A percentile compares a stretch with the other conserved stretches of the same genome.
Conservation (phyloP, 2,888 invertebrate genomes). For the Nemoura dubitans region DNA sequence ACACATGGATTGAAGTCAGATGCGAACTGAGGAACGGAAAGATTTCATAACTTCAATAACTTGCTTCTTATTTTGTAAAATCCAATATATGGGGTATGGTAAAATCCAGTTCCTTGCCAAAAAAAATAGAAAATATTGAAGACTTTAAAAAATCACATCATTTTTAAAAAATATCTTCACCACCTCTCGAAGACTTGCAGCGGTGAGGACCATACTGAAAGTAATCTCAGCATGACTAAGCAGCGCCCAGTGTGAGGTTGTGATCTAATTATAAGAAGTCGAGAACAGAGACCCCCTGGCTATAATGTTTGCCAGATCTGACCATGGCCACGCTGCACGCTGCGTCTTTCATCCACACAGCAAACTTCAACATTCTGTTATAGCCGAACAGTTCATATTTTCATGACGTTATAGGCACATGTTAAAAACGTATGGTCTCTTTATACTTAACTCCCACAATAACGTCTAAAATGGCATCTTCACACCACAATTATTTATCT, state of each 20-base stretch:
- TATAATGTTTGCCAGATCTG: slow-evolving; percentile 12
- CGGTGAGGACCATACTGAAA: not conserved
- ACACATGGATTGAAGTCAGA: not conserved
- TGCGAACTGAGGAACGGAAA: not conserved
- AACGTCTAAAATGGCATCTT: not conserved
- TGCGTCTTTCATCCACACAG: not conserved
- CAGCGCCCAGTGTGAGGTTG: not conserved
- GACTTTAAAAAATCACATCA: not conserved
- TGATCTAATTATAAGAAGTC: slow-evolving; percentile 7
- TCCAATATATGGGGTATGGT: not conserved
- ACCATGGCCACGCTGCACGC: not conserved
- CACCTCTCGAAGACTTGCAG: not conserved
- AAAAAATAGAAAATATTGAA: not conserved
- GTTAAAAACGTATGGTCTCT: not conserved
- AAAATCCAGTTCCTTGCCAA: not conserved
- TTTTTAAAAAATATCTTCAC: not conserved
- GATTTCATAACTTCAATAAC: not conserved
- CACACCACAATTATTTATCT: not conserved
- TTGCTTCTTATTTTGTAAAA: not conserved
- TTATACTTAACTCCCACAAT: not conserved
- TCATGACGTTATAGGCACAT: not conserved
- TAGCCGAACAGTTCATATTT: not conserved
- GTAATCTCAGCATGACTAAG: not conserved
- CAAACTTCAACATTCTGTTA: not conserved
- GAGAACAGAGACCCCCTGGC: slow-evolving; percentile 12